Evolutionary conservation across 2,113 vertebrate species (phyloP).

Genomic region (Sarotherodon lohbergeri): DNA sequence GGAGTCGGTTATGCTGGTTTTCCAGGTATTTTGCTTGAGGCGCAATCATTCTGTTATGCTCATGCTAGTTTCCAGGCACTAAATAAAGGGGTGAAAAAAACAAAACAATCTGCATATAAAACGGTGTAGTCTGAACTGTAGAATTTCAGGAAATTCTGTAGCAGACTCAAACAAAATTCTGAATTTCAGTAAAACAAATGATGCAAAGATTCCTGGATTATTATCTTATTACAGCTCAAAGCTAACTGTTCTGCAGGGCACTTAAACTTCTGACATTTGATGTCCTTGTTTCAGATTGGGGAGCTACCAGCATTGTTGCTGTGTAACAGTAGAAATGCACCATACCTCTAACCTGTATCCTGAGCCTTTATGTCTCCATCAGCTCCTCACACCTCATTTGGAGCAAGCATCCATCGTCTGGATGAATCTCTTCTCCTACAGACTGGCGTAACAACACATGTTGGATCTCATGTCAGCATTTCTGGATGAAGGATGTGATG

Average conservation of each 20-base stretch:
- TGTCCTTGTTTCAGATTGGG: neutral
- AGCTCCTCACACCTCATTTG: neutral
- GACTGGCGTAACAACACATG: neutral
- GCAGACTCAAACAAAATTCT: neutral
- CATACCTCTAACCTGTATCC: neutral
- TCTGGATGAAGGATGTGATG: neutral
- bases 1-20: constrained; percentile 17
- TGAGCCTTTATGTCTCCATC: constrained; percentile 15
- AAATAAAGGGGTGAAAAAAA: neutral
- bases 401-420: neutral
- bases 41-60: constrained; percentile 30
- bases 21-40: constrained; percentile 29
- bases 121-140: neutral
- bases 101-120: neutral
- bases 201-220: neutral
- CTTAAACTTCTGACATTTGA: neutral
- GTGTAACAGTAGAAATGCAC: neutral
- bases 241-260: neutral
- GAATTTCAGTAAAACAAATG: neutral
- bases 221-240: neutral
- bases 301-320: constrained; percentile 10
- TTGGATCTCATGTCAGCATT: neutral
- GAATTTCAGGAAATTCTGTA: neutral
- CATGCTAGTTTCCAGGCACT: neutral
- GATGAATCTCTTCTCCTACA: neutral